Conservation (phyloP, 2,888 invertebrate species). For the Callosobruchus maculatus region DNA sequence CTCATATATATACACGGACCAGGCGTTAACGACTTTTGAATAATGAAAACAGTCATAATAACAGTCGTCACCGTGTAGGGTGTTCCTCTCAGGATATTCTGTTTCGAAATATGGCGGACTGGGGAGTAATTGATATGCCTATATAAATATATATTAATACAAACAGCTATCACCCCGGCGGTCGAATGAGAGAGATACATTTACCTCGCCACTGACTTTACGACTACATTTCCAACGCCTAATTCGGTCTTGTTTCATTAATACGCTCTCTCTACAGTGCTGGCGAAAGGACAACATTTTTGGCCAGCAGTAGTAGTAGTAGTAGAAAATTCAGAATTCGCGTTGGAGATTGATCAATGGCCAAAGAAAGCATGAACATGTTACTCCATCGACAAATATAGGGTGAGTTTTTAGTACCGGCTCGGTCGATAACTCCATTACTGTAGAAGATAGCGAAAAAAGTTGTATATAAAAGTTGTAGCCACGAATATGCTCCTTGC, state of each 20-base stretch:
- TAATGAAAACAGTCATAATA: constrained; percentile 9
- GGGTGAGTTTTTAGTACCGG: too few species aligned
- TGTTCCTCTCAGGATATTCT: neutral
- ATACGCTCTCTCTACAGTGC: constrained; percentile 11
- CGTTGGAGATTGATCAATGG: too few species aligned
- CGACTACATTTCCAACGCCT: constrained; percentile 24
- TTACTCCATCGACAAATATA: too few species aligned
- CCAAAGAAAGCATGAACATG: too few species aligned
- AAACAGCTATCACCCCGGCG: constrained; percentile 36
- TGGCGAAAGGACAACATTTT: neutral
- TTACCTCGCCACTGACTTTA: constrained; percentile 26
- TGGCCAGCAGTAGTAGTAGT: too few species aligned
- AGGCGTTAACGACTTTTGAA: constrained; percentile 10
- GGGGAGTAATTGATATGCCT: constrained; percentile 46
- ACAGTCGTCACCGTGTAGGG: neutral
- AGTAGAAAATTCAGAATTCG: too few species aligned
- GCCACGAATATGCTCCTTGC: too few species aligned
- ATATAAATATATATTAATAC: constrained; percentile 48
- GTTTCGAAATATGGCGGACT: constrained; percentile 22
- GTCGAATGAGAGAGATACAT: constrained; percentile 10
- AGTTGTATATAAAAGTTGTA: too few species aligned
- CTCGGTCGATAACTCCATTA: too few species aligned
- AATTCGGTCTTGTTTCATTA: constrained; percentile 36
- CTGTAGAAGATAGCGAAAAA: too few species aligned
- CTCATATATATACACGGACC: neutral